These are phyloP conservation scores for Agelas oroides DNA, from an alignment of 37 sponge, comb jelly and placozoan genomes.

Conservation along the genomic window DNA sequence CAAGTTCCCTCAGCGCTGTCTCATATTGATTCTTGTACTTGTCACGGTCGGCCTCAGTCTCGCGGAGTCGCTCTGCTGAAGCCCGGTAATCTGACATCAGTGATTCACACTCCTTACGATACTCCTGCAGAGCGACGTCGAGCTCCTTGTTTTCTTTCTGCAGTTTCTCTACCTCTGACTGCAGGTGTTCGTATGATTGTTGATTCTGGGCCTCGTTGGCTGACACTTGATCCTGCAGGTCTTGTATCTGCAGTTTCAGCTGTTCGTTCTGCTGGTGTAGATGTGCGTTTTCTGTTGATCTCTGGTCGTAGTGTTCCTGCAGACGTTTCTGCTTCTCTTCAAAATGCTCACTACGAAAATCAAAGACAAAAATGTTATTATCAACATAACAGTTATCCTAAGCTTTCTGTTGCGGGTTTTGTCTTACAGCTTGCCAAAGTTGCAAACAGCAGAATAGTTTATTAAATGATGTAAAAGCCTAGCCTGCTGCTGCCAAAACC, in stretches of 20 bases:
- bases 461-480: too few species aligned
- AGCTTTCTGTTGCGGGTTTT: too few species aligned
- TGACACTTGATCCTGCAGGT: too few species aligned
- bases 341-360: not conserved
- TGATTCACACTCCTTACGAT: conserved; percentile 40
- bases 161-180: not conserved
- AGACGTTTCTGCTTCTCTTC: not conserved
- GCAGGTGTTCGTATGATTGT: not conserved
- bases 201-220: not conserved
- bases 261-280: too few species aligned
- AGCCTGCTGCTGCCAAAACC: too few species aligned
- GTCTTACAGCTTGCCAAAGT: too few species aligned
- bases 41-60: not conserved
- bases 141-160: conserved; percentile 22
- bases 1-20: conserved; percentile 1
- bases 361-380: too few species aligned
- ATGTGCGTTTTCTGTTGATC: too few species aligned
- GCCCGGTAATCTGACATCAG: conserved; percentile 20
- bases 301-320: too few species aligned
- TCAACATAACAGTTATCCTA: too few species aligned
- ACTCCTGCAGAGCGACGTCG: conserved; percentile 5
- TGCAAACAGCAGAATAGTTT: too few species aligned
- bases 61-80: not conserved
- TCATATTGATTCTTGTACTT: not conserved
- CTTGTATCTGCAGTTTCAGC: too few species aligned